These are phyloP conservation scores for Drosophila cardini DNA, from an alignment of 1,140 invertebrate genomes.

Conservation along the genomic window DNA sequence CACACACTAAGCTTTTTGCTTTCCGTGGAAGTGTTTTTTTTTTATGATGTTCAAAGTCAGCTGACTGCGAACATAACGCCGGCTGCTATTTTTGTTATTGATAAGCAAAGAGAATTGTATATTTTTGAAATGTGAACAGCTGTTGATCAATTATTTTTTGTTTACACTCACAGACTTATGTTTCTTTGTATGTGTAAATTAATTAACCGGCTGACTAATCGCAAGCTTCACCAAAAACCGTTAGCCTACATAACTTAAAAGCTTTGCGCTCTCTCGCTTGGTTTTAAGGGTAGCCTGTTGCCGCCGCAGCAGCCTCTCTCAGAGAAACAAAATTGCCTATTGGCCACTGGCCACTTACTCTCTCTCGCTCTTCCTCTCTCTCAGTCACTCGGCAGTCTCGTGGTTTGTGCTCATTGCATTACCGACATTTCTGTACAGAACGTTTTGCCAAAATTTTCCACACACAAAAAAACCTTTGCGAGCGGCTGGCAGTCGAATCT, in stretches of 20 bases:
- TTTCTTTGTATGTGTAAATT: conserved; percentile 3
- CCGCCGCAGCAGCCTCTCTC: conserved; percentile 43
- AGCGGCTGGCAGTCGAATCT: conserved; percentile 52
- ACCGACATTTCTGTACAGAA: conserved; percentile 50
- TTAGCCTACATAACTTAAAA: conserved; percentile 31
- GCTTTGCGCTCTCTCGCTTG: conserved; percentile 41
- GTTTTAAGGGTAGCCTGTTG: conserved; percentile 76
- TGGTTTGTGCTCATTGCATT: conserved; percentile 44
- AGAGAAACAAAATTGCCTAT: neutral
- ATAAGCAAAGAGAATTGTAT: conserved; percentile 29
- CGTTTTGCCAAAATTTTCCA: conserved; percentile 72
- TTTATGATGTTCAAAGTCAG: conserved; percentile 59
- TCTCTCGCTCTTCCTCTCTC: too few species aligned
- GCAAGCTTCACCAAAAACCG: conserved; percentile 20
- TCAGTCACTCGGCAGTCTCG: conserved; percentile 28
- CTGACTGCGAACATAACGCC: conserved; percentile 21
- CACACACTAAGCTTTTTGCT: neutral
- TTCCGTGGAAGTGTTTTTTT: neutral
- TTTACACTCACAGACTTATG: conserved; percentile 55
- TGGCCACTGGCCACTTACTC: too few species aligned
- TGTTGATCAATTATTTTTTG: conserved; percentile 64
- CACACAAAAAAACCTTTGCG: conserved; percentile 35
- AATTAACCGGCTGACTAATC: conserved; percentile 44
- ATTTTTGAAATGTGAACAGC: conserved; percentile 46
- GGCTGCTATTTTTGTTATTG: conserved; percentile 41